Base-by-base conservation (phyloP, 1,140 invertebrate species). In the Anastrepha ludens region DNA sequence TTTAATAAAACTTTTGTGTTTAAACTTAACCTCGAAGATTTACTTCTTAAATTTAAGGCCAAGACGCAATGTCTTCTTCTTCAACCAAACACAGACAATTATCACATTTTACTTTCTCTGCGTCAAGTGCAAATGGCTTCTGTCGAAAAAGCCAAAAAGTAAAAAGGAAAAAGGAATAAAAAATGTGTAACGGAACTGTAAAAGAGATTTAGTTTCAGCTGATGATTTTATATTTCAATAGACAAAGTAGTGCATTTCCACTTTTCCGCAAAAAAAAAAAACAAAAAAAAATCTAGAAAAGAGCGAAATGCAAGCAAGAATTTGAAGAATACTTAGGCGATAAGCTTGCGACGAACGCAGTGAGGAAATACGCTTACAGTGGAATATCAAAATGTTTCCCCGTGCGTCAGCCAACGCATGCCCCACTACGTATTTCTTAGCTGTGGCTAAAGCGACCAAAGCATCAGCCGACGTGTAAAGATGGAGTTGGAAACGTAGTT, bases 401-500 rank as follows among this genome's bases (percentile, higher is more conserved):
- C 70, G 11, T 47, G 15, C 39, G 70, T 55, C 47, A 5, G 17
- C 74, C 55, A 47, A 50, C 41, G 70, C 70, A 78, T 50, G 50
- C 70, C 50, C 5, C 50, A n/a, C 20, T n/a, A 78, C 47, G 70
- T 44, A 39, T 50, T 50, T 55, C 29, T 29, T 13, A 78, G 17
- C 9, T 67, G 55, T 50, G 70, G 70, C 44, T 55, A 50, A 50
- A 44, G 50, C 74, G 74, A 55, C 47, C 44, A 47, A 47, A 11
- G 70, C 50, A 47, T 29, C 44, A 74, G 44, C 70, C 17, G 47
- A 62, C 17, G 11, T n/a, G 15, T 39, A 47, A 15, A 86, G 62
- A 41, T 58, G 59, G 85, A 89, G 86, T 88, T 85, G 20, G 41
- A 41, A 7, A 55, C 41, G 55, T 60, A 65, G 44, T 89, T 89